phyloP scores from a whole-genome alignment of 1,140 invertebrate species.

The Grapholita molesta region DNA sequence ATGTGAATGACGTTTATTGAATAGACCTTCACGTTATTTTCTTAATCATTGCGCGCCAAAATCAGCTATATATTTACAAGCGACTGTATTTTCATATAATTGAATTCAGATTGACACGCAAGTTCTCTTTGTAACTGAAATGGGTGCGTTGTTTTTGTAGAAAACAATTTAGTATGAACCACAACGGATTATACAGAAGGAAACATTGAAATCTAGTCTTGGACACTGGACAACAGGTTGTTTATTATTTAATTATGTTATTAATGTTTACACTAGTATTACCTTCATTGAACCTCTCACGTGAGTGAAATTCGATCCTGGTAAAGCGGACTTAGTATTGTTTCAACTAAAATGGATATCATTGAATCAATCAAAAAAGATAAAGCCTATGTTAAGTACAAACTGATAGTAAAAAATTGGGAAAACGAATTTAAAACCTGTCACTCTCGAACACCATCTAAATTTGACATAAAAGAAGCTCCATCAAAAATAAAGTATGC shows the following conservation, averaged over 20 bases:
- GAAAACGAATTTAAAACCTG: conserved; percentile 86
- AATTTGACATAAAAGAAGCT: conserved; percentile 89
- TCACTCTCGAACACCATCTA: conserved; percentile 84
- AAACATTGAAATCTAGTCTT: background rate
- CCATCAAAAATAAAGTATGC: conserved; percentile 84
- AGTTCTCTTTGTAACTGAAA: background rate
- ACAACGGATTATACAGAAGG: background rate
- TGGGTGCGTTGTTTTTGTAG: background rate
- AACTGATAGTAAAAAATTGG: conserved; percentile 87
- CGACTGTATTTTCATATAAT: background rate
- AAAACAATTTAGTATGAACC: background rate
- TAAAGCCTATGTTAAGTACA: conserved; percentile 80
- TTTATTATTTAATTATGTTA: background rate
- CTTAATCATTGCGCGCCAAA: background rate
- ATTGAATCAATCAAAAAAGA: conserved; percentile 63
- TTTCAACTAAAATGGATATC: conserved; percentile 51
- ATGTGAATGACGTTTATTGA: too few species aligned
- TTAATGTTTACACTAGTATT: too few species aligned
- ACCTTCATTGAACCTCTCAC: too few species aligned
- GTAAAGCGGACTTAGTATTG: background rate
- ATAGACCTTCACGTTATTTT: background rate
- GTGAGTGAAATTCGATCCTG: background rate
- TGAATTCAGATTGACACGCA: background rate
- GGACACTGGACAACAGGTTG: background rate
- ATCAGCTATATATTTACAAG: background rate